Evolutionary conservation across 2,888 invertebrate genomes (phyloP), one percentile per base, ranked within the genome.

Genomic region (Clunio marinus): DNA sequence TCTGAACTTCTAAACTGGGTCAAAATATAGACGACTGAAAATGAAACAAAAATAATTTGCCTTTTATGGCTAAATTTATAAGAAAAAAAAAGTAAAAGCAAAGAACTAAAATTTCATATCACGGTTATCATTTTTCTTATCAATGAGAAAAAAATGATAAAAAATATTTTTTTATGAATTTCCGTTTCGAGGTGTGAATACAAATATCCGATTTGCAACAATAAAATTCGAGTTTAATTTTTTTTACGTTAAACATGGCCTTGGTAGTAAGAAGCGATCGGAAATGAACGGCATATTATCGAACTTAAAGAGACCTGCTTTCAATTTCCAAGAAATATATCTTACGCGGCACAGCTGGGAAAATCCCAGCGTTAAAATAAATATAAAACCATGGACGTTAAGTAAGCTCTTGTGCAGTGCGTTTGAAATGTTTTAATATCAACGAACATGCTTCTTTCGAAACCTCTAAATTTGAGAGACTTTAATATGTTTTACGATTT

Each of bases 261-360:
- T 51, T 51, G 51, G 3, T 17, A 17, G 51, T 22, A 51, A 51
- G 15, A 51, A 51, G 51, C 51, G 57, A 57, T 57, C 57, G 57
- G 57, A 57, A 57, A 57, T 57, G 15, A 57, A 25, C 27, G n/a
- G 57, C 25, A 57, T 57, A 51, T 32, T 4, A 32, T n/a, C n/a
- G n/a, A 32, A 10, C 22, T 17, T 15, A 4, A 20, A 24, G 22
- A 57, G 25, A 27, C 25, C 27, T 3, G 57, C 5, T 57, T 57
- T 57, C 27, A 22, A 25, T n/a, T 57, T 57, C 57, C 27, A 57
- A 57, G 57, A 57, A 57, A 57, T n/a, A 57, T 57, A 25, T 57
- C 57, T 57, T 57, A 57, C 57, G 57, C 25, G 57, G 45, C 45
- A 15, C 45, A 13, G 57, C 57, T 24, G 57, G 57, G 10, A 57